phyloP scores from a whole-genome alignment of 2,797 vertebrate genomes.

The Brachyrhaphis roseni region DNA sequence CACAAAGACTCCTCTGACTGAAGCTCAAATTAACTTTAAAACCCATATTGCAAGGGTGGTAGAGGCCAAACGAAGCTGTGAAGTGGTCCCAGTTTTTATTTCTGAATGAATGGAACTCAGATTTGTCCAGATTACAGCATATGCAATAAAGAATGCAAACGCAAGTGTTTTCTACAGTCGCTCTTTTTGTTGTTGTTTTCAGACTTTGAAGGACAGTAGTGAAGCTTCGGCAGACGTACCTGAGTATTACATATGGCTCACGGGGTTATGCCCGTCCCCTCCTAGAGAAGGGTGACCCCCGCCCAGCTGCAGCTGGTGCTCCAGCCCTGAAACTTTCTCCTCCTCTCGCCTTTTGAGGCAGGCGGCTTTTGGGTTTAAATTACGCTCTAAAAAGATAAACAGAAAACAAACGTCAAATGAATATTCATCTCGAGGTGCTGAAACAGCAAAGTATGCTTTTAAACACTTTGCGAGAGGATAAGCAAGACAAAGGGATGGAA shows the following conservation, averaged over 20 bases:
- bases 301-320: slow-evolving; percentile 92
- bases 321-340: slow-evolving; percentile 93
- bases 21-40: neutral
- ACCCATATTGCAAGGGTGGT: neutral
- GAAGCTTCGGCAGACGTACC: slow-evolving; percentile 54
- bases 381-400: slow-evolving; percentile 85
- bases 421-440: neutral
- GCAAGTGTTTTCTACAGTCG: neutral
- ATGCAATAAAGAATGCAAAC: neutral
- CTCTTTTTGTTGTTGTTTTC: neutral
- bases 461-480: slow-evolving; percentile 23
- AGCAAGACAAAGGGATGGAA: slow-evolving; percentile 41
- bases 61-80: neutral
- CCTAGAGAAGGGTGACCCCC: slow-evolving; percentile 89
- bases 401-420: neutral
- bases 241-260: slow-evolving; percentile 88
- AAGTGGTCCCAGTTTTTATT: neutral
- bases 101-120: neutral
- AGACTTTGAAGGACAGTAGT: neutral
- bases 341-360: slow-evolving; percentile 99
- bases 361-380: slow-evolving; percentile 97
- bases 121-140: neutral
- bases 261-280: slow-evolving; percentile 89
- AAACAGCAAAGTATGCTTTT: slow-evolving; percentile 10
- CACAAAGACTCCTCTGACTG: neutral